Evolutionary conservation across 2,797 vertebrate species (phyloP).

Genomic region (Chaunax sp.): DNA sequence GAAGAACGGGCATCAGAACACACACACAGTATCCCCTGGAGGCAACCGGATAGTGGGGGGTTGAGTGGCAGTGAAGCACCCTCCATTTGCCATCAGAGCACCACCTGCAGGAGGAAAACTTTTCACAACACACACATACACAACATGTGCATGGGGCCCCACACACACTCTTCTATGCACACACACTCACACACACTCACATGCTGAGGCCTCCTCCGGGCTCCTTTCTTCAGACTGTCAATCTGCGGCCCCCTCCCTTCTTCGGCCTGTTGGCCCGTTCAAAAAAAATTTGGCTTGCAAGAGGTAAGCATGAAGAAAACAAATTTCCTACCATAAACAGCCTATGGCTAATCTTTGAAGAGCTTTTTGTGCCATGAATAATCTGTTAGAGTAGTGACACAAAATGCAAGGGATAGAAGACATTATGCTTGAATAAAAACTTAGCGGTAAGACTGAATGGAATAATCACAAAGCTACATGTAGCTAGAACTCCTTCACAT

Average conservation of each 20-base stretch:
- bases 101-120: conserved; percentile 68
- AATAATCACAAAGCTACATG: conserved; percentile 1
- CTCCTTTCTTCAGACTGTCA: conserved; percentile 60
- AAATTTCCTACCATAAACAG: conserved; percentile 59
- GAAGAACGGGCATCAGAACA: conserved; percentile 34
- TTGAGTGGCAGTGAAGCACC: conserved; percentile 64
- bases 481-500: too few species aligned
- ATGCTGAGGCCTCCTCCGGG: conserved; percentile 52
- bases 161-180: neutral
- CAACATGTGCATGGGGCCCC: neutral
- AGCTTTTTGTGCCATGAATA: conserved; percentile 41
- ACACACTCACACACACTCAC: conserved; percentile 28
- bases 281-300: conserved; percentile 34
- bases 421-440: conserved; percentile 30
- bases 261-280: conserved; percentile 20
- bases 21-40: conserved; percentile 29
- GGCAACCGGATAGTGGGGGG: conserved; percentile 46
- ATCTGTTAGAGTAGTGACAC: conserved; percentile 22
- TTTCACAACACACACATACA: conserved; percentile 39
- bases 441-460: neutral
- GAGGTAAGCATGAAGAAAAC: conserved; percentile 40
- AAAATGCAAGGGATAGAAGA: conserved; percentile 5
- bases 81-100: conserved; percentile 64
- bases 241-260: conserved; percentile 38
- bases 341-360: conserved; percentile 60